phyloP scores from a whole-genome alignment of 1,140 invertebrate genomes.

The Drosophila nigrodunni region DNA sequence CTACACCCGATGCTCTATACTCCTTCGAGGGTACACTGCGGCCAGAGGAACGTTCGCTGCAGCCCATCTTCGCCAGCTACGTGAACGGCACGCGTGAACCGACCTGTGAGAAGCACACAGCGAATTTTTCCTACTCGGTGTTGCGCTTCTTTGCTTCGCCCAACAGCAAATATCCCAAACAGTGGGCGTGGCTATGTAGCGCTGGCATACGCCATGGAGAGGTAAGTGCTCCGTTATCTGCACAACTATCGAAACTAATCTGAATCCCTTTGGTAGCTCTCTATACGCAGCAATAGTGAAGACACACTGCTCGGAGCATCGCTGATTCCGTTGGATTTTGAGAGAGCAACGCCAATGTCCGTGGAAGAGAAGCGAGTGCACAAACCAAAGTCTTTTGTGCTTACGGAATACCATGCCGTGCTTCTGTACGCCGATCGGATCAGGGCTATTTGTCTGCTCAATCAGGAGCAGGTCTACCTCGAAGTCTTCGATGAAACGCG shows the following conservation, averaged over 20 bases:
- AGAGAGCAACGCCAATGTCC: constrained; percentile 63
- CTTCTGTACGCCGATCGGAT: constrained; percentile 93
- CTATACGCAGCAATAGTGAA: constrained; percentile 46
- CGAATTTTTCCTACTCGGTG: constrained; percentile 91
- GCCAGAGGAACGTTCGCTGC: constrained; percentile 88
- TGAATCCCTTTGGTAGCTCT: constrained; percentile 39
- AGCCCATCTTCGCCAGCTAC: constrained; percentile 93
- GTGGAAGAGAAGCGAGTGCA: constrained; percentile 73
- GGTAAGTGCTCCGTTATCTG: constrained; percentile 29
- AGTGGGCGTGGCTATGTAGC: constrained; percentile 92
- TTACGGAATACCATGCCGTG: constrained; percentile 96
- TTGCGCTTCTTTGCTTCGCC: constrained; percentile 92
- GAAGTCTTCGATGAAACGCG: constrained; percentile 91
- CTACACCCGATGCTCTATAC: constrained; percentile 93
- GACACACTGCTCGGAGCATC: constrained; percentile 58
- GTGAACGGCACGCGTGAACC: constrained; percentile 86
- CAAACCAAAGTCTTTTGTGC: constrained; percentile 91
- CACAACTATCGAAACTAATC: neutral
- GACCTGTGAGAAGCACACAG: constrained; percentile 88
- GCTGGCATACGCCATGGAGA: constrained; percentile 70
- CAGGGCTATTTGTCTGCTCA: constrained; percentile 93
- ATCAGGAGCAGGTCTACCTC: constrained; percentile 94
- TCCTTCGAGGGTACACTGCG: constrained; percentile 92
- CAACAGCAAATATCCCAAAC: constrained; percentile 88
- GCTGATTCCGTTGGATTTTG: constrained; percentile 65